Conservation (phyloP, 2,888 invertebrate genomes). For the Cybosia mesomella region DNA sequence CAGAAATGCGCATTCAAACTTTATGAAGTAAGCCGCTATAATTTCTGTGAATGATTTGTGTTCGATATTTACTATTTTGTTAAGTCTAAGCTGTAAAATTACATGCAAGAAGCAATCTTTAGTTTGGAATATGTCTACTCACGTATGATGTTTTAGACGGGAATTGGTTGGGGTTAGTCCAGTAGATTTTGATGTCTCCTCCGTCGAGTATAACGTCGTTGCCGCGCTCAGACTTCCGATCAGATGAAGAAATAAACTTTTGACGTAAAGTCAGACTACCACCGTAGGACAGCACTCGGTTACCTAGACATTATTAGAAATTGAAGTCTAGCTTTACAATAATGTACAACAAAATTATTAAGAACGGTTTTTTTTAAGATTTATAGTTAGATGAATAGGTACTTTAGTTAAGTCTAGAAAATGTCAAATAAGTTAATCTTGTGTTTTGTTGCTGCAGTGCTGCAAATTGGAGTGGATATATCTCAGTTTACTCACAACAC, state of each 20-base stretch:
- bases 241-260: constrained; percentile 88
- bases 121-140: constrained; percentile 41
- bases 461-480: too few species aligned
- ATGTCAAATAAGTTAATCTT: too few species aligned
- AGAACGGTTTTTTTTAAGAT: too few species aligned
- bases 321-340: not conserved
- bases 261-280: constrained; percentile 92
- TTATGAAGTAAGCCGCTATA: too few species aligned
- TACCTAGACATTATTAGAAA: constrained; percentile 74
- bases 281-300: constrained; percentile 95
- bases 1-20: too few species aligned
- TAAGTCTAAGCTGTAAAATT: not conserved
- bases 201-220: constrained; percentile 94
- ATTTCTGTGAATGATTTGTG: too few species aligned
- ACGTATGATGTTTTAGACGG: constrained; percentile 88
- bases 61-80: not conserved
- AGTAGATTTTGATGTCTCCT: constrained; percentile 91
- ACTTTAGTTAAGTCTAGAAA: too few species aligned
- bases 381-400: too few species aligned
- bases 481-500: too few species aligned
- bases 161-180: constrained; percentile 89
- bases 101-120: not conserved
- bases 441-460: too few species aligned
- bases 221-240: constrained; percentile 86
- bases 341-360: too few species aligned